A percentile compares a stretch with the other conserved stretches of the same genome.
These are phyloP conservation scores for Xanthorhoe spadicearia DNA, from an alignment of 2,888 invertebrate species.

Conservation along the genomic window DNA sequence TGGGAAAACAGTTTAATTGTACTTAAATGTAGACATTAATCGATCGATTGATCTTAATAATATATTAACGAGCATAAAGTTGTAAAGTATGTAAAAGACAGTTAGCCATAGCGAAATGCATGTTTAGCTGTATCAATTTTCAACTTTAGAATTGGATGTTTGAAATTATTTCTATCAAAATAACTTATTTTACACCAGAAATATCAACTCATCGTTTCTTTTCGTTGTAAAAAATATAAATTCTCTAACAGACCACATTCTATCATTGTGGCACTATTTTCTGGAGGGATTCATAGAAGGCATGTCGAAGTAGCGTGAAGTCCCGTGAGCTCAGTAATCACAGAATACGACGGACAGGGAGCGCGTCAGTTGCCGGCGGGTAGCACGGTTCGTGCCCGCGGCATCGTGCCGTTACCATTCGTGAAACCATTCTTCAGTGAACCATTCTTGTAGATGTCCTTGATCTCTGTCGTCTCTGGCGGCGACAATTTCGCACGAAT, in stretches of 20 bases:
- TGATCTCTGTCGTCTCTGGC: constrained; percentile 60
- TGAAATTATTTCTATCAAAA: not conserved
- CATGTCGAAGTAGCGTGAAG: constrained; percentile 32
- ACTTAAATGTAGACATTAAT: not conserved
- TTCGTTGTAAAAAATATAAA: not conserved
- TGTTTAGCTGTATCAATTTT: not conserved
- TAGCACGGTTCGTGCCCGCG: constrained; percentile 73
- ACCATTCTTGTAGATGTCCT: constrained; percentile 69
- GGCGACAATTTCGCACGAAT: constrained; percentile 61
- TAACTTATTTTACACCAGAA: not conserved
- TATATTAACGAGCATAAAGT: not conserved
- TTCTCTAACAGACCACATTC: too few species aligned
- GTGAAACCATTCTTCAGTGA: constrained; percentile 70
- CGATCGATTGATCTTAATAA: too few species aligned
- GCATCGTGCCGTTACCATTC: constrained; percentile 62
- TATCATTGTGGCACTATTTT: too few species aligned
- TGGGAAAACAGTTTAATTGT: not conserved
- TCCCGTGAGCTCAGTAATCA: constrained; percentile 58
- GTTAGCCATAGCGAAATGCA: not conserved
- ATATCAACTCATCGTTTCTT: not conserved
- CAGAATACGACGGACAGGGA: constrained; percentile 64
- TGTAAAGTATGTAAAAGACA: not conserved
- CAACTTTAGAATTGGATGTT: not conserved
- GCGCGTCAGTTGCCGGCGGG: constrained; percentile 73
- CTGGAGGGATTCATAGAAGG: not conserved